Conservation (phyloP, 2,797 vertebrate species). For the Coluber constrictor region DNA sequence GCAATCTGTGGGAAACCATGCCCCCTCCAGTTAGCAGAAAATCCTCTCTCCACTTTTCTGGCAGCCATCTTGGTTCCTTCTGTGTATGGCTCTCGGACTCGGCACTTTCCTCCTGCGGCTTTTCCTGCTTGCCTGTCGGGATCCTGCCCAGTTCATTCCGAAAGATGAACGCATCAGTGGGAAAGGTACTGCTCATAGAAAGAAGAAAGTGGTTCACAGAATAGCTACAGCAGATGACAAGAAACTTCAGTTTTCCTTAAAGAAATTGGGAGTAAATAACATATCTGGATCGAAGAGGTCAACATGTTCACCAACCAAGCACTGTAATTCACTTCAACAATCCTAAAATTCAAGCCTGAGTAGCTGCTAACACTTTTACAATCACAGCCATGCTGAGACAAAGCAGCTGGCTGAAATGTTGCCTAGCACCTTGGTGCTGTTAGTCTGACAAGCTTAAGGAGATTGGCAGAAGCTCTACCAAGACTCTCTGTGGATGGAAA, state of each 20-base stretch:
- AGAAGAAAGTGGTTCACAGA: slow-evolving; percentile 99
- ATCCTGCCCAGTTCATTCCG: no score
- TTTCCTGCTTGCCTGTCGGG: no score
- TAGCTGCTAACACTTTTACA: slow-evolving; percentile 97
- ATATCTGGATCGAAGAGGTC: slow-evolving; percentile 98
- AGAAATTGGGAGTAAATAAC: slow-evolving; percentile 97
- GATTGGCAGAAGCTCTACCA: slow-evolving; percentile 91
- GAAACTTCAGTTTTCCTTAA: slow-evolving; percentile 96
- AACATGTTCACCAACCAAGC: slow-evolving; percentile 99
- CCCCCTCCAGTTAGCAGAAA: no score
- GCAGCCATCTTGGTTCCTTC: no score
- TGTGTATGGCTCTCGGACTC: no score
- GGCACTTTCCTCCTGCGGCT: no score
- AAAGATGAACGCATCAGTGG: no score
- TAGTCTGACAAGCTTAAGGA: slow-evolving; percentile 93
- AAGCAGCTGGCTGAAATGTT: slow-evolving; percentile 99
- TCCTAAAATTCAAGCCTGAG: slow-evolving; percentile 96
- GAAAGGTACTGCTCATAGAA: slow-evolving; percentile 94
- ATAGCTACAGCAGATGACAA: slow-evolving; percentile 97
- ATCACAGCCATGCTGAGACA: slow-evolving; percentile 95
- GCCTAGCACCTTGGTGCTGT: slow-evolving; percentile 95
- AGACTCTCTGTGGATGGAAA: slow-evolving; percentile 73
- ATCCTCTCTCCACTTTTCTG: no score
- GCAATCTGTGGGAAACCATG: no score
- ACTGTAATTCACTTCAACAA: slow-evolving; percentile 99